These are phyloP conservation scores for Drosophila gunungcola DNA, from an alignment of 1,140 invertebrate species.

Conservation along the genomic window DNA sequence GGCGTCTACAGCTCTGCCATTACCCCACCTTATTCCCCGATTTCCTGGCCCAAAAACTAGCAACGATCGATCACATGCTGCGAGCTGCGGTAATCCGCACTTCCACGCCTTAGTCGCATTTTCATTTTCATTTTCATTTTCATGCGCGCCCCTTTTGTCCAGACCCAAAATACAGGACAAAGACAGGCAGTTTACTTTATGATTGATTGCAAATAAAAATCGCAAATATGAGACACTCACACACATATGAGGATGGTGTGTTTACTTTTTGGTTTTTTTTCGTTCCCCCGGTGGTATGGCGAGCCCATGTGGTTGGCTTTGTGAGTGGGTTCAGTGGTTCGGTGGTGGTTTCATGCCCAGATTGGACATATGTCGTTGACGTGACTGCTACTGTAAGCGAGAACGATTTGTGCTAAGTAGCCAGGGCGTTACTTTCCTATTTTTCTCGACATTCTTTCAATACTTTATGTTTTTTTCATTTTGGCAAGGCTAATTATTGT, in stretches of 20 bases:
- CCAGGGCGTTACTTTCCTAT: constrained; percentile 63
- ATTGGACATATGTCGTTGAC: constrained; percentile 78
- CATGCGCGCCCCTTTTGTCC: constrained; percentile 73
- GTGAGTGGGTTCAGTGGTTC: constrained; percentile 11
- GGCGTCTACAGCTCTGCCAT: constrained; percentile 53
- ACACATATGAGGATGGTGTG: constrained; percentile 46
- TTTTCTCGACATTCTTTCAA: constrained; percentile 31
- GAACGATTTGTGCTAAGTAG: constrained; percentile 64
- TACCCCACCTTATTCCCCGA: not conserved
- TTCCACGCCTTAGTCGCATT: constrained; percentile 81
- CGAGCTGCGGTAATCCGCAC: constrained; percentile 80
- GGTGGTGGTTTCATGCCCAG: constrained; percentile 57
- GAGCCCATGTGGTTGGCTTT: constrained; percentile 47
- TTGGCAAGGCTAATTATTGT: constrained; percentile 74
- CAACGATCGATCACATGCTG: constrained; percentile 80
- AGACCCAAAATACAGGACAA: constrained; percentile 56
- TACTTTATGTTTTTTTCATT: constrained; percentile 39
- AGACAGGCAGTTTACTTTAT: constrained; percentile 81
- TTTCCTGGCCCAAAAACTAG: constrained; percentile 20
- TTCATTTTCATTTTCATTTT: constrained; percentile 78
- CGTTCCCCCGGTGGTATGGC: constrained; percentile 18
- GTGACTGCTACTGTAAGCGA: constrained; percentile 57
- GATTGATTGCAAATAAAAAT: constrained; percentile 84
- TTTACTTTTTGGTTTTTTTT: constrained; percentile 75
- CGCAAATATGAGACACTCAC: constrained; percentile 67